Percentiles rank a stretch among this genome's conserved stretches.
Evolutionary conservation across 53 echinoderm and acorn worm species (phyloP).

Genomic region (Paelopatides confundens): DNA sequence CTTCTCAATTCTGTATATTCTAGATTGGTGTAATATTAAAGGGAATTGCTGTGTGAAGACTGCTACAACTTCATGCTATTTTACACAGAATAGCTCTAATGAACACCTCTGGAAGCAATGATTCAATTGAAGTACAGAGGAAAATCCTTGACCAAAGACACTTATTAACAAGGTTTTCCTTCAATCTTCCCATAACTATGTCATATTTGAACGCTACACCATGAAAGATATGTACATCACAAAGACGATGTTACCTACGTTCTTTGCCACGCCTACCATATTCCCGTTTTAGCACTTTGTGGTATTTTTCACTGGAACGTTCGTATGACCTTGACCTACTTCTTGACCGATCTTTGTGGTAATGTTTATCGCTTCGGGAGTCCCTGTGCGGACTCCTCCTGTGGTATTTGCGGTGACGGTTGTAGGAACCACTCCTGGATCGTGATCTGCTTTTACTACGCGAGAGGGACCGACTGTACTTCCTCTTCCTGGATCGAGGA

Average conservation of each 20-base stretch:
- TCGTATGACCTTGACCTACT: conserved; percentile 63
- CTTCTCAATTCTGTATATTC: no score
- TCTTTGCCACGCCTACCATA: conserved; percentile 48
- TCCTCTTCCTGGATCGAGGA: conserved; percentile 69
- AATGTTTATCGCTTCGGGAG: conserved; percentile 26
- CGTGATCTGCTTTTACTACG: conserved; percentile 38
- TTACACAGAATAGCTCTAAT: no score
- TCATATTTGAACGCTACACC: no score
- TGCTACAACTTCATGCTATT: no score
- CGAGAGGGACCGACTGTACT: conserved; percentile 58
- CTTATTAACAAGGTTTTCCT: no score
- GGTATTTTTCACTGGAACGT: conserved; percentile 60
- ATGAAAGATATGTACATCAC: no score
- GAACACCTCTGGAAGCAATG: no score
- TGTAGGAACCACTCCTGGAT: conserved; percentile 54
- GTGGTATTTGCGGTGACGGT: conserved; percentile 51
- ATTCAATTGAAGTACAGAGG: no score
- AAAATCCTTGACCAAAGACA: no score
- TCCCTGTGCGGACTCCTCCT: conserved; percentile 55
- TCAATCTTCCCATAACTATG: no score
- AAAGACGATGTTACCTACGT: conserved; percentile 21
- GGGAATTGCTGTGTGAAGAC: no score
- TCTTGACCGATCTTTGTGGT: conserved; percentile 52
- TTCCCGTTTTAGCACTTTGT: conserved; percentile 67
- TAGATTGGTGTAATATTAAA: no score